Conservation (phyloP, 2,797 vertebrate genomes). For the Epinephelus coioides region DNA sequence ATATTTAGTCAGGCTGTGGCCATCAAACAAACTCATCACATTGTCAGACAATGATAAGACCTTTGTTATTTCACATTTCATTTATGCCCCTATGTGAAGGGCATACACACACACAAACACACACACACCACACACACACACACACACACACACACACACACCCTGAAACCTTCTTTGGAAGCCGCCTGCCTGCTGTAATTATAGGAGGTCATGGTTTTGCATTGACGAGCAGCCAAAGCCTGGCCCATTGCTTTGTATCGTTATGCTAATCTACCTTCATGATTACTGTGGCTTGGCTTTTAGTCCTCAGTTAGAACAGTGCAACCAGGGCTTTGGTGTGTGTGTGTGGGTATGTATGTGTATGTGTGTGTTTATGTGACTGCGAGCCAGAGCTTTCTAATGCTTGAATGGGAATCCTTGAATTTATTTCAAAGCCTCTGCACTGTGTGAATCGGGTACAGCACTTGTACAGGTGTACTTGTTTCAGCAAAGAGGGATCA, state of each 20-base stretch:
- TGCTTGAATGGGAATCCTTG: constrained; percentile 50
- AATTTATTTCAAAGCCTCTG: constrained; percentile 46
- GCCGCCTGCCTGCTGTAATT: constrained; percentile 69
- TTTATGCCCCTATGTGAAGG: constrained; percentile 49
- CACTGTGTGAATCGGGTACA: constrained; percentile 7
- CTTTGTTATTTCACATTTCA: constrained; percentile 68
- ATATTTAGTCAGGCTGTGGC: constrained; percentile 41
- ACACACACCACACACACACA: constrained; percentile 28
- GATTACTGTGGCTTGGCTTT: constrained; percentile 64
- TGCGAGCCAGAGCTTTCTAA: constrained; percentile 34
- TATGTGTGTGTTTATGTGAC: constrained; percentile 6
- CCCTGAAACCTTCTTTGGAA: constrained; percentile 38
- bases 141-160: constrained; percentile 15
- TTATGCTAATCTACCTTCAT: constrained; percentile 73
- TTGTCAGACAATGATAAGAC: constrained; percentile 59
- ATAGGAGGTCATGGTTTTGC: constrained; percentile 72
- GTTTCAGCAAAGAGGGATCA: constrained; percentile 11
- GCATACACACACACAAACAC: constrained; percentile 30
- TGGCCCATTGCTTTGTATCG: constrained; percentile 60
- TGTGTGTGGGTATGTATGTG: no score
- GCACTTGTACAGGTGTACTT: constrained; percentile 17
- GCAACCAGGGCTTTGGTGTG: constrained; percentile 12
- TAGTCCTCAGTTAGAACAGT: constrained; percentile 55
- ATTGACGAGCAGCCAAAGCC: constrained; percentile 61
- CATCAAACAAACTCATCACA: constrained; percentile 65